Conservation (phyloP, 1,140 invertebrate species). For the Samia ricini region DNA sequence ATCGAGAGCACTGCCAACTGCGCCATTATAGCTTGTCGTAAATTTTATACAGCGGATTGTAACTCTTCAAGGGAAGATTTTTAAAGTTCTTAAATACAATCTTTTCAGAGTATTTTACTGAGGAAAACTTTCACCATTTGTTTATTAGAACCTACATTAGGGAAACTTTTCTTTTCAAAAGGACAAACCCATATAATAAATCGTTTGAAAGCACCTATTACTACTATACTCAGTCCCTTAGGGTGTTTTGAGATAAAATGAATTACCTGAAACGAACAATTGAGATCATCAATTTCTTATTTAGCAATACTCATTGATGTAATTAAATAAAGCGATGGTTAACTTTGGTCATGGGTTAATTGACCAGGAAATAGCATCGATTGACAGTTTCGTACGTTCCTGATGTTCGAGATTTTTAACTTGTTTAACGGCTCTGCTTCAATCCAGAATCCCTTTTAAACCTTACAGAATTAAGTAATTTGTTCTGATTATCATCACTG, state of each 20-base stretch:
- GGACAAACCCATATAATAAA: constrained; percentile 26
- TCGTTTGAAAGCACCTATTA: constrained; percentile 22
- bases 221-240: background rate
- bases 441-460: too few species aligned
- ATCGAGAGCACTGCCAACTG: too few species aligned
- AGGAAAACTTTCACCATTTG: constrained; percentile 25
- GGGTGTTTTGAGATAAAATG: background rate
- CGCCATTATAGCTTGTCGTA: too few species aligned
- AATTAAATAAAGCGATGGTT: background rate
- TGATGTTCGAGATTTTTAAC: too few species aligned
- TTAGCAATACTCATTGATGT: background rate
- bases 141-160: constrained; percentile 25
- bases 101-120: constrained; percentile 24
- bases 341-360: background rate
- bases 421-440: too few species aligned
- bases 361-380: background rate
- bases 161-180: constrained; percentile 28
- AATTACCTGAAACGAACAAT: background rate
- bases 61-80: background rate
- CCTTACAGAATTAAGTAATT: too few species aligned
- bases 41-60: background rate
- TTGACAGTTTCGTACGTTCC: too few species aligned
- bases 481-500: too few species aligned
- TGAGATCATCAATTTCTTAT: background rate
- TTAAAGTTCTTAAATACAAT: background rate